A percentile compares a stretch with the other conserved stretches of the same genome.
Evolutionary conservation across 2,797 vertebrate species (phyloP).

Genomic region (Sternarchorhynchus goeldii): DNA sequence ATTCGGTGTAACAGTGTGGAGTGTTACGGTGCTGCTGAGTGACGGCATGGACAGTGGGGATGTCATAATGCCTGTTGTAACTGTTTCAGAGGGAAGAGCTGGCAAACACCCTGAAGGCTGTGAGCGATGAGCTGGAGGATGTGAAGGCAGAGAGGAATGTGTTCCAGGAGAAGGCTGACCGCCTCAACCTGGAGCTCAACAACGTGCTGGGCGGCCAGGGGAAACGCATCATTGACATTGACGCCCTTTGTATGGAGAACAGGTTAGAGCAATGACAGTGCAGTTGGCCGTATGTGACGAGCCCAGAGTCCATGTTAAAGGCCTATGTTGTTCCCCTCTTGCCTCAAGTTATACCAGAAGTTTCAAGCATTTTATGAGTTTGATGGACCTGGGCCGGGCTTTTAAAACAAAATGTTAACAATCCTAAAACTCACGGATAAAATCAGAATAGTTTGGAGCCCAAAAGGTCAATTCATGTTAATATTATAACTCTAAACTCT

Average conservation of each 20-base stretch:
- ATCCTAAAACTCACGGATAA: not conserved
- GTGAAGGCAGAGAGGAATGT: conserved; percentile 88
- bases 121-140: conserved; percentile 91
- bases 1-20: not conserved
- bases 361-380: not conserved
- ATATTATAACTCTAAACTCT: too few relatives aligned
- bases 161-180: conserved; percentile 93
- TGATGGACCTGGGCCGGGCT: not conserved
- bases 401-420: not conserved
- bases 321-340: not conserved
- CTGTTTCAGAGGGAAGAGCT: conserved; percentile 83
- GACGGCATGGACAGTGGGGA: not conserved
- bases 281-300: not conserved
- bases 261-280: conserved; percentile 57
- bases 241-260: conserved; percentile 98
- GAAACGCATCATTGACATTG: conserved; percentile 89
- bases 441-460: not conserved
- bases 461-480: not conserved
- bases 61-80: not conserved
- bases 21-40: not conserved
- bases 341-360: too few relatives aligned
- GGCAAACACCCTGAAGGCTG: conserved; percentile 86
- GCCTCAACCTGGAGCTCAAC: conserved; percentile 94
- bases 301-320: not conserved
- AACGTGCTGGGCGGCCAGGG: conserved; percentile 88